Base-by-base conservation (phyloP, 2,888 invertebrate species). In the Cephus runcator region DNA sequence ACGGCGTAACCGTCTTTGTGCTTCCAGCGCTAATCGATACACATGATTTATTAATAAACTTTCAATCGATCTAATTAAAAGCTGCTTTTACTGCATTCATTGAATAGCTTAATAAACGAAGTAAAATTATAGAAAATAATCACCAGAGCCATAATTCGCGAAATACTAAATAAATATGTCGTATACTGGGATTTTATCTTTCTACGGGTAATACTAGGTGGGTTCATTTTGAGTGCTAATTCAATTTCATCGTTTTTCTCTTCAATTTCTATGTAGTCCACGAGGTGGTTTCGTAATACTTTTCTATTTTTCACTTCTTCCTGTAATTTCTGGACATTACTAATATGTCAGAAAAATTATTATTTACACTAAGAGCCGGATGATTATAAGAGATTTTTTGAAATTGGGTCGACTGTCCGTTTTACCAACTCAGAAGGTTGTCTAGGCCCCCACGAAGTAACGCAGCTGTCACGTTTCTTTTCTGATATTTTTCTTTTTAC, bases 401-500 rank as follows among this genome's bases (percentile, higher is more conserved):
- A 56, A 56, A 56, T 56, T 56, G 56, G 56, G 23, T 15, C 9
- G 23, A 56, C 15, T 56, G 56, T 56, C 56, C 56, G 56, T 56
- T 56, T 23, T 23, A 56, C 9, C 56, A 9, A 23, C 71, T 71
- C 31, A 11, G 15, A 33, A 33, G 33, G 71, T 71, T 34, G 71
- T 34, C 71, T 34, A 34, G 31, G 71, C 71, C 71, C 71, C 71
- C 71, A 71, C 71, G 71, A 71, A 71, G 71, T 71, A 34, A 71
- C 71, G 71, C 71, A 71, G 71, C 71, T 71, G 71, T 71, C 71
- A 31, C 31, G 33, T 31, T 31, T 71, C 34, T 71, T 34, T 71
- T 34, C 31, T 71, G 31, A 71, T 71, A 71, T 71, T 71, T 71
- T 71, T 71, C 71, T 71, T 56, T 71, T 34, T 71, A 71, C 71